Percentiles rank a stretch among this genome's conserved stretches.
These are phyloP conservation scores for Metacarcinus magister DNA, from an alignment of 2,888 invertebrate genomes.

Conservation along the genomic window DNA sequence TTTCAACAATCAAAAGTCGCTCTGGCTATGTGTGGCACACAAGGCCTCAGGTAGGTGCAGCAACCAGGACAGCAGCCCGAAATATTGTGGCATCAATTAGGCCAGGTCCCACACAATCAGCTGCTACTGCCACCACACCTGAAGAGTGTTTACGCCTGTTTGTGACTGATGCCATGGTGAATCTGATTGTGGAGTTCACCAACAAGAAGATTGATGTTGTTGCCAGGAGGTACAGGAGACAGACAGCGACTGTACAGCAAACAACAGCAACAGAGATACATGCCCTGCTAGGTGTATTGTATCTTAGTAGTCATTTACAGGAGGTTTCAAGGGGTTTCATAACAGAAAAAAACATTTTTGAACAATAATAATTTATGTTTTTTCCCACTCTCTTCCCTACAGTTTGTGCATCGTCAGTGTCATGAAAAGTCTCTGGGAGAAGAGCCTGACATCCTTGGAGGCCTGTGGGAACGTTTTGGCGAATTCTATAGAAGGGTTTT, in stretches of 20 bases:
- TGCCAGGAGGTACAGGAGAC: conserved; percentile 10
- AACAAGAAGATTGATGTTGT: conserved; percentile 60
- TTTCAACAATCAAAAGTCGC: too few relatives aligned
- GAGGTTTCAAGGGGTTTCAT: not conserved
- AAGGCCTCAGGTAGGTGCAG: too few relatives aligned
- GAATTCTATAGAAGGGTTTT: too few relatives aligned
- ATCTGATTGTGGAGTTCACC: conserved; percentile 60
- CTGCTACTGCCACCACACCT: too few relatives aligned
- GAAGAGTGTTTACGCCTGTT: too few relatives aligned
- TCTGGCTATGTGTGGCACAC: too few relatives aligned
- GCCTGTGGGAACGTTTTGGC: too few relatives aligned
- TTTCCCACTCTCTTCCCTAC: not conserved
- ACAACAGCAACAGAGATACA: conserved; percentile 58
- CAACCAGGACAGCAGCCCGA: too few relatives aligned
- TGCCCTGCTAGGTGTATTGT: conserved; percentile 45
- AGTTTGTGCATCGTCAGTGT: conserved; percentile 30
- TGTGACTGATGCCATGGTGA: too few relatives aligned
- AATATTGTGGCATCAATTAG: too few relatives aligned
- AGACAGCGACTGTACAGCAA: conserved; percentile 26
- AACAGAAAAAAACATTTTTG: not conserved
- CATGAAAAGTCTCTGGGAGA: conserved; percentile 40
- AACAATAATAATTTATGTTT: not conserved
- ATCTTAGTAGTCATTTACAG: not conserved
- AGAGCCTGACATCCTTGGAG: too few relatives aligned
- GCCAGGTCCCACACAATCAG: too few relatives aligned